Evolutionary conservation across 2,113 vertebrate species (phyloP).

Genomic region (Lagopus muta): DNA sequence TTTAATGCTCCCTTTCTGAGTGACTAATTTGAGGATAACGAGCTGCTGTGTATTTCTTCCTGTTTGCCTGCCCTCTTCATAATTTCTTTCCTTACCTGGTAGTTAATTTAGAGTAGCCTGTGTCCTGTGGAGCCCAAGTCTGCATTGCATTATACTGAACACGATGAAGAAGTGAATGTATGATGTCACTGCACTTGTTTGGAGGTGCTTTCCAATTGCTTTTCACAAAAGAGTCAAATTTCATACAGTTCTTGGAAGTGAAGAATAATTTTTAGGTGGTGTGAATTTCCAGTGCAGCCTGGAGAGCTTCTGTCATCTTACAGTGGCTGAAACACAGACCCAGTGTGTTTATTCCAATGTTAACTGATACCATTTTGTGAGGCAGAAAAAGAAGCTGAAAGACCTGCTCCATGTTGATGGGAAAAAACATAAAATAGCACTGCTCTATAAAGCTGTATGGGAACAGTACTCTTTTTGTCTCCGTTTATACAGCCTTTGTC

Average conservation of each 20-base stretch:
- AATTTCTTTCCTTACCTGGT: not conserved
- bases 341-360: not conserved
- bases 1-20: constrained; percentile 14
- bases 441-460: not conserved
- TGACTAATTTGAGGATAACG: not conserved
- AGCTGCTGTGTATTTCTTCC: not conserved
- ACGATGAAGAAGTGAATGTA: accelerated
- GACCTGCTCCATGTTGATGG: not conserved
- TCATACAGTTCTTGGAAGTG: not conserved
- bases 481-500: not conserved
- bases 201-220: not conserved
- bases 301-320: not conserved
- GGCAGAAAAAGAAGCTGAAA: not conserved
- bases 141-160: not conserved
- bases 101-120: not conserved
- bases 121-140: not conserved
- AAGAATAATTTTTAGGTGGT: not conserved
- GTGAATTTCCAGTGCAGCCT: not conserved
- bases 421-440: not conserved
- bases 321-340: not conserved
- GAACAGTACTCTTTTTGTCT: not conserved
- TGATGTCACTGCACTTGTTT: not conserved
- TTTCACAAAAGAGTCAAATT: not conserved
- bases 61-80: not conserved
- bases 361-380: not conserved